Percentiles rank a stretch among this genome's conserved stretches.
Conservation (phyloP, 2,797 vertebrate species). For the Phataginus tricuspis region DNA sequence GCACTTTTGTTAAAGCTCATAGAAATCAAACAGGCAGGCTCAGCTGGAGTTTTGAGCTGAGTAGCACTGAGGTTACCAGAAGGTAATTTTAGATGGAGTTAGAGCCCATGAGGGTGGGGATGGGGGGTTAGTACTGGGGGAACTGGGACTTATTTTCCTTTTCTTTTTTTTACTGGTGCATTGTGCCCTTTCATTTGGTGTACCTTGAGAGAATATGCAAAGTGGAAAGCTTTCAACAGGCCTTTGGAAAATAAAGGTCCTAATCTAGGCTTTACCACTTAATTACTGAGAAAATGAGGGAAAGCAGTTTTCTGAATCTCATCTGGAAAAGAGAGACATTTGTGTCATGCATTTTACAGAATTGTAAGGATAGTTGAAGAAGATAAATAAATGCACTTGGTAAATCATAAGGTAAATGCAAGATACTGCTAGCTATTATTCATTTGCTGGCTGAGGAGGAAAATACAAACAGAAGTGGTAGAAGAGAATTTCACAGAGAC, state of each 20-base stretch:
- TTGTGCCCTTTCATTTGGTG: neutral
- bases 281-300: neutral
- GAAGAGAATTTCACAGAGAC: neutral
- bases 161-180: neutral
- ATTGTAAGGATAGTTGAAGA: neutral
- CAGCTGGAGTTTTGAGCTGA: neutral
- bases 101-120: neutral
- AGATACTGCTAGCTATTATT: neutral
- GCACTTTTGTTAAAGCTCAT: neutral
- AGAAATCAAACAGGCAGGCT: neutral
- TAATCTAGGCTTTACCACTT: neutral
- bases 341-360: neutral
- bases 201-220: neutral
- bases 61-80: neutral
- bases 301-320: neutral
- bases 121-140: neutral
- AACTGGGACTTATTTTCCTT: no score
- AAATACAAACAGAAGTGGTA: neutral
- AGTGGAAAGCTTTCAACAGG: neutral
- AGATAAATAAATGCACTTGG: neutral
- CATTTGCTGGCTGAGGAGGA: neutral
- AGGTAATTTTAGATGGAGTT: neutral
- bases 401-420: neutral
- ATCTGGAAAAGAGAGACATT: neutral
- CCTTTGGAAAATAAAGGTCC: neutral